Percentiles rank a stretch among this genome's conserved stretches.
Evolutionary conservation across 2,888 invertebrate genomes (phyloP).

Genomic region (Ametastegia equiseti): DNA sequence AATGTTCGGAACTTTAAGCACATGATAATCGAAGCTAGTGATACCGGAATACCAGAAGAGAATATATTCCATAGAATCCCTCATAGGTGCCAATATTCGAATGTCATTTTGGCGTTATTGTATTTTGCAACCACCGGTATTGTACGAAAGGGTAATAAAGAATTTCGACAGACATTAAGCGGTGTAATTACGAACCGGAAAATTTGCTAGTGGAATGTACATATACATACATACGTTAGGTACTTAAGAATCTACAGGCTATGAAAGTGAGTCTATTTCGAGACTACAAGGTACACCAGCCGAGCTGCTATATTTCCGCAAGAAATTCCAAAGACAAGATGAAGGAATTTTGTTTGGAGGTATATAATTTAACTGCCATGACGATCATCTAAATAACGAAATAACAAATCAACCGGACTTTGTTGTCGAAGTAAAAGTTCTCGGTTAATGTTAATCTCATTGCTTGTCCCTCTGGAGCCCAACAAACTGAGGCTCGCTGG

Average conservation of each 20-base stretch:
- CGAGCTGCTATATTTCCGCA: not conserved
- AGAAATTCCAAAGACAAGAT: not conserved
- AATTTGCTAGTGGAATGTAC: not conserved
- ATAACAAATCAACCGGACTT: not conserved
- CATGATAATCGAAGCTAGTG: no score
- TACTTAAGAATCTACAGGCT: not conserved
- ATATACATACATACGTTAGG: no score
- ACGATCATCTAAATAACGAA: not conserved
- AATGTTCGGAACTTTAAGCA: no score
- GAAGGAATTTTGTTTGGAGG: not conserved
- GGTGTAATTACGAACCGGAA: not conserved
- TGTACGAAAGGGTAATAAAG: no score
- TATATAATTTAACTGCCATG: not conserved
- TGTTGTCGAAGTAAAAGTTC: not conserved
- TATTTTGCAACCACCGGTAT: no score
- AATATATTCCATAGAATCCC: no score
- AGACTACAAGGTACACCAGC: not conserved
- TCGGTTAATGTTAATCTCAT: not conserved
- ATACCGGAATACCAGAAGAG: no score
- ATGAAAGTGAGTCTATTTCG: slow-evolving; percentile 8
- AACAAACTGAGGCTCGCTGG: not conserved
- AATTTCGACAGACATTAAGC: not conserved
- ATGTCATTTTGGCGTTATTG: no score
- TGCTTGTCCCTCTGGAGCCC: no score
- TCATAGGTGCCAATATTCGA: no score